These are phyloP conservation scores for Ochropacha duplaris DNA, from an alignment of 2,888 invertebrate species.

Conservation along the genomic window DNA sequence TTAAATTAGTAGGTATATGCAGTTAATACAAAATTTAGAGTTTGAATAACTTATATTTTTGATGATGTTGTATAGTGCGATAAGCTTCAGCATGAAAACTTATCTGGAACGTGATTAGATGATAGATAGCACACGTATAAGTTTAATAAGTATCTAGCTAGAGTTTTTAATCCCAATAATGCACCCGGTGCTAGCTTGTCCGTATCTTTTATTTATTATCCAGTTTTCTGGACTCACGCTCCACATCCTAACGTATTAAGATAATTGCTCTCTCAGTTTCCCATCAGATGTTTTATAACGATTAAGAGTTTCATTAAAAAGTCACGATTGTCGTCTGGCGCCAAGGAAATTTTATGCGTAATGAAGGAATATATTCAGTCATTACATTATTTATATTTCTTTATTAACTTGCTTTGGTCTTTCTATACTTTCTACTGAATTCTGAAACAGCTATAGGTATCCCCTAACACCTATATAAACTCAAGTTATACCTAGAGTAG, in stretches of 20 bases:
- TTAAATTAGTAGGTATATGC: no score
- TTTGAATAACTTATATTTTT: no score
- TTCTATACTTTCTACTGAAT: not conserved
- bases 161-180: conserved; percentile 31
- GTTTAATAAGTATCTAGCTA: conserved; percentile 31
- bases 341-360: not conserved
- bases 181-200: conserved; percentile 15
- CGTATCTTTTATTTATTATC: conserved; percentile 38
- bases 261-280: conserved; percentile 1
- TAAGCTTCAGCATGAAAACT: conserved; percentile 7
- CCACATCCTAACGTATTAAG: conserved; percentile 12
- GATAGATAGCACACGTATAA: conserved; percentile 21
- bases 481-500: no score
- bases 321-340: not conserved
- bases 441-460: not conserved
- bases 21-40: no score
- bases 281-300: not conserved
- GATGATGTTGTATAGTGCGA: not conserved
- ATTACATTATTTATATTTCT: not conserved
- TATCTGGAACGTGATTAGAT: conserved; percentile 7
- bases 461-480: no score
- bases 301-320: not conserved
- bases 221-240: conserved; percentile 25
- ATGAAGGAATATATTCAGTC: not conserved
- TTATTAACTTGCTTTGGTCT: not conserved